Evolutionary conservation across 2,797 vertebrate species (phyloP).

Genomic region (Sebastes diaconus): DNA sequence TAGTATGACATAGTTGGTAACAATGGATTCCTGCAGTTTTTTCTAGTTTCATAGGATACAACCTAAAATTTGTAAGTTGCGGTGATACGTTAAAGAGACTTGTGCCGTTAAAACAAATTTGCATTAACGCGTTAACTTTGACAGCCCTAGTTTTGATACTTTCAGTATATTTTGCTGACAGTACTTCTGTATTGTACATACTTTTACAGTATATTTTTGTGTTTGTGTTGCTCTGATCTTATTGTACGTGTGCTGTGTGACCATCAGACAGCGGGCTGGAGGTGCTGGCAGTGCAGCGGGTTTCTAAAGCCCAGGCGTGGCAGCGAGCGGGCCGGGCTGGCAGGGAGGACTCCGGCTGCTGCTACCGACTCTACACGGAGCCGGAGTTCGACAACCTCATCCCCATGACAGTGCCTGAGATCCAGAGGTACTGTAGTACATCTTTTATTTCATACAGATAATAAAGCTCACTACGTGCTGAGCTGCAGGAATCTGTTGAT

Average conservation of each 20-base stretch:
- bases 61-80: fast-evolving
- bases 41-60: too few relatives aligned
- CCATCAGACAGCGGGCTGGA: constrained; percentile 91
- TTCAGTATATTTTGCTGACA: neutral
- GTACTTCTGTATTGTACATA: neutral
- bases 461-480: neutral
- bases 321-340: constrained; percentile 94
- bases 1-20: fast-evolving
- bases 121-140: too few relatives aligned
- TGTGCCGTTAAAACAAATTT: too few relatives aligned
- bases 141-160: too few relatives aligned
- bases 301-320: constrained; percentile 98
- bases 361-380: constrained; percentile 96
- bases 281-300: constrained; percentile 92
- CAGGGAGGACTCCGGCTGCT: constrained; percentile 89
- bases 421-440: constrained; percentile 87
- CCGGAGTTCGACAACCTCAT: constrained; percentile 91
- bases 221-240: neutral
- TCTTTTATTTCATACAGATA: neutral
- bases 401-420: constrained; percentile 93
- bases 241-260: neutral
- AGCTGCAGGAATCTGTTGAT: neutral
- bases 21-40: too few relatives aligned
- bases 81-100: too few relatives aligned
- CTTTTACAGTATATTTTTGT: neutral